Percentiles rank a stretch among this genome's conserved stretches.
phyloP scores from a whole-genome alignment of 1,140 invertebrate genomes.

The Atta texana region DNA sequence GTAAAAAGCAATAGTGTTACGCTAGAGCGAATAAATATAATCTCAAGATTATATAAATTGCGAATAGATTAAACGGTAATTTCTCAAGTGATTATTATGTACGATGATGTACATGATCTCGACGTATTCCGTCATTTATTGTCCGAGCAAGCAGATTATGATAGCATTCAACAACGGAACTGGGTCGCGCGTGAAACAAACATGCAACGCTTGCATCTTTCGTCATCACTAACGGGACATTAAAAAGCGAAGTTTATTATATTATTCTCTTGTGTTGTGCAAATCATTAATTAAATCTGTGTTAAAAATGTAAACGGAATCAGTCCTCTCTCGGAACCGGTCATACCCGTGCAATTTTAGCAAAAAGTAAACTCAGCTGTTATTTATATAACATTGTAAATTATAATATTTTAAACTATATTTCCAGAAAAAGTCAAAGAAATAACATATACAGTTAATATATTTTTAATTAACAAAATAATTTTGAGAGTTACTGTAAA shows the following conservation, averaged over 20 bases:
- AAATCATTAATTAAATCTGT: constrained; percentile 11
- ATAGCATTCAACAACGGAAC: constrained; percentile 55
- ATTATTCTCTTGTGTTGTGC: neutral
- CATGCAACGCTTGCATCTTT: constrained; percentile 53
- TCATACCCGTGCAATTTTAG: neutral
- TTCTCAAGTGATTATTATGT: constrained; percentile 6
- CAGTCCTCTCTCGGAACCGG: neutral
- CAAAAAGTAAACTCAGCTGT: neutral
- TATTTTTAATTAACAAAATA: neutral
- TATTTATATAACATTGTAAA: neutral
- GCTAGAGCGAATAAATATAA: too few relatives aligned
- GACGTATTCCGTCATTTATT: constrained; percentile 49
- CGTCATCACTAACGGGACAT: constrained; percentile 3
- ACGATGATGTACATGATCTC: constrained; percentile 33
- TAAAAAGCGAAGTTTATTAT: neutral
- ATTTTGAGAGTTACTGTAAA: neutral
- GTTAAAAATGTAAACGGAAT: neutral
- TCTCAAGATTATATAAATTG: neutral
- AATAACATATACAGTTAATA: neutral
- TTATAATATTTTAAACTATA: neutral
- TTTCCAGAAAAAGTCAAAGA: neutral
- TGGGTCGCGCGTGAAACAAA: constrained; percentile 59
- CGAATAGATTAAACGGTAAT: constrained; percentile 11
- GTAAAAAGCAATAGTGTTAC: constrained; percentile 13
- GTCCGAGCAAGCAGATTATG: constrained; percentile 15